Conservation (phyloP, 2,797 vertebrate genomes). For the Phaenicophaeus curvirostris region DNA sequence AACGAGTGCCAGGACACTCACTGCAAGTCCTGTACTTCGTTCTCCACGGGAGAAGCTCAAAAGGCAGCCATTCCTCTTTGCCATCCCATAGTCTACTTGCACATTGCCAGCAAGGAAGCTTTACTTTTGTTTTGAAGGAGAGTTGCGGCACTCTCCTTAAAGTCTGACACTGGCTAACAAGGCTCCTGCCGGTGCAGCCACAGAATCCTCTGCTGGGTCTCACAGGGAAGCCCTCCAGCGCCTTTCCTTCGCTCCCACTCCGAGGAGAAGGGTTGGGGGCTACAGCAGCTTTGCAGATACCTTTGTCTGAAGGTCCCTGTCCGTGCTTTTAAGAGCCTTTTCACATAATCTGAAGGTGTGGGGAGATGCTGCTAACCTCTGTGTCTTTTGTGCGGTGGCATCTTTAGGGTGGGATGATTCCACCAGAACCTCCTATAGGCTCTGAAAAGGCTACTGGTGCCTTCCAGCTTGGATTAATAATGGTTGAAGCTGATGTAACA, state of each 20-base stretch:
- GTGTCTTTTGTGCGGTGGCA: background rate
- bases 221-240: background rate
- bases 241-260: fast-evolving
- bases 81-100: background rate
- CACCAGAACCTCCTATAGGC: background rate
- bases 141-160: background rate
- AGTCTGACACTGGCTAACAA: background rate
- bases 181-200: fast-evolving
- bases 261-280: background rate
- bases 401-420: background rate
- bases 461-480: background rate
- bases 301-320: background rate
- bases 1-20: fast-evolving
- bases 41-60: background rate
- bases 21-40: background rate
- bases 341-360: background rate
- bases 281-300: background rate
- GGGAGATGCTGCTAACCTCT: background rate
- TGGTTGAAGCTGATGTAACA: background rate
- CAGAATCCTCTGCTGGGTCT: background rate
- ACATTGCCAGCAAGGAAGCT: background rate
- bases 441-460: background rate
- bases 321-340: background rate
- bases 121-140: background rate
- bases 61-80: background rate